phyloP scores from a whole-genome alignment of 2,797 vertebrate genomes.

The Falco naumanni region DNA sequence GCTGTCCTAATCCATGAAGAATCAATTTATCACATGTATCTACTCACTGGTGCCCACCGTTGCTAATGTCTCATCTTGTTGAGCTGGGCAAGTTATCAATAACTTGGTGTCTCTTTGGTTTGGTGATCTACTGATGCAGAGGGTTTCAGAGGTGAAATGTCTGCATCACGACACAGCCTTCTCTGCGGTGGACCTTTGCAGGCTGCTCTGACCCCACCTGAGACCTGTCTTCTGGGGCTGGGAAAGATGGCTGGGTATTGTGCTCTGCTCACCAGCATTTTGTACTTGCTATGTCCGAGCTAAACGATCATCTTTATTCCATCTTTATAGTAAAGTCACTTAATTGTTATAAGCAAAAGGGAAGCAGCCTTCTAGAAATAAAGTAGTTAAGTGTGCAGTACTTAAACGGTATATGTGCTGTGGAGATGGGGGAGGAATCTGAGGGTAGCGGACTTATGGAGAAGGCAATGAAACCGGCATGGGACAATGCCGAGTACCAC shows the following conservation, averaged over 20 bases:
- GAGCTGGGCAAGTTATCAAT: not conserved
- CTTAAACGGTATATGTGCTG: not conserved
- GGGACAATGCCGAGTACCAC: not conserved
- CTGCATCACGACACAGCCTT: not conserved
- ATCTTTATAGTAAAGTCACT: not conserved
- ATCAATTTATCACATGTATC: not conserved
- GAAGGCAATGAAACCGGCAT: not conserved
- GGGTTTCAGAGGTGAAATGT: not conserved
- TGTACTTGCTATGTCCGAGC: not conserved
- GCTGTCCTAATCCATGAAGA: not conserved
- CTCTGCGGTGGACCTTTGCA: not conserved
- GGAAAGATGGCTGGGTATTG: not conserved
- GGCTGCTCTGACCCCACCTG: not conserved
- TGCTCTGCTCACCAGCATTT: not conserved
- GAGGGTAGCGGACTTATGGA: not conserved
- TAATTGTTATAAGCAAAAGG: not conserved
- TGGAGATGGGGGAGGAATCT: not conserved
- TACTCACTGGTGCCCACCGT: not conserved
- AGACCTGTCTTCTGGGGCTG: not conserved
- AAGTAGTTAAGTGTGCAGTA: not conserved
- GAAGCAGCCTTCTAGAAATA: not conserved
- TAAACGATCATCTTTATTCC: not conserved
- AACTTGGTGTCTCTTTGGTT: not conserved
- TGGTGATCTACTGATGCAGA: not conserved
- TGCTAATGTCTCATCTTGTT: not conserved